A percentile compares a stretch with the other conserved stretches of the same genome.
Evolutionary conservation across 2,113 vertebrate species (phyloP).

Genomic region (Hucho hucho): DNA sequence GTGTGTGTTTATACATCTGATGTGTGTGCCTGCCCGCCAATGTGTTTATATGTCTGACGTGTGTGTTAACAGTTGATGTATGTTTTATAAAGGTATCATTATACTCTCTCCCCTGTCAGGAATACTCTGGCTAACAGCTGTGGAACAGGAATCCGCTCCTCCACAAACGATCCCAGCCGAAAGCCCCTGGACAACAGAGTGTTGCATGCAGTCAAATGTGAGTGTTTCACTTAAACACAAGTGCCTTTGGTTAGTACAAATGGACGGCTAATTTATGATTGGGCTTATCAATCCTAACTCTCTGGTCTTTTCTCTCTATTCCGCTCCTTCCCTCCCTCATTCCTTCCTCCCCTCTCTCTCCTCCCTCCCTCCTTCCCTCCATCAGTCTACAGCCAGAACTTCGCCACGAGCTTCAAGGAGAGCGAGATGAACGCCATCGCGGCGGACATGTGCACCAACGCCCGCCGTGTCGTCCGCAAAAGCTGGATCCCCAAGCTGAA

Average conservation of each 20-base stretch:
- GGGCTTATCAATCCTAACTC: neutral
- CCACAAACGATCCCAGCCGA: conserved; percentile 89
- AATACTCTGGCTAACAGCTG: conserved; percentile 96
- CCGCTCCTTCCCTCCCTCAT: conserved; percentile 41
- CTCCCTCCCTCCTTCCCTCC: neutral
- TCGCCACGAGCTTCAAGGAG: conserved; percentile 95
- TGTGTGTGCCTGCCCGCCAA: neutral
- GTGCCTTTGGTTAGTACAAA: neutral
- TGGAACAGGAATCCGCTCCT: conserved; percentile 93
- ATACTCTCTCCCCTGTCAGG: conserved; percentile 59
- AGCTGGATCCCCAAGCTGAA: conserved; percentile 96
- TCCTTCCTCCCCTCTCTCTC: conserved; percentile 48
- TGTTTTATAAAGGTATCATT: neutral
- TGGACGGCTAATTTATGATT: neutral
- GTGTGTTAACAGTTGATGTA: neutral
- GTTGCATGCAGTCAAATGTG: conserved; percentile 93
- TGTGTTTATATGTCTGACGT: neutral
- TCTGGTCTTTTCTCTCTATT: conserved; percentile 22
- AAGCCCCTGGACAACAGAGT: conserved; percentile 94
- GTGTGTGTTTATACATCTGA: too few relatives aligned
- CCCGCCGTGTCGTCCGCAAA: conserved; percentile 91
- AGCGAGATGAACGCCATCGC: conserved; percentile 98
- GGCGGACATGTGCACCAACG: conserved; percentile 96
- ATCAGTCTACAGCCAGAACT: conserved; percentile 96
- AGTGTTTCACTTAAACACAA: conserved; percentile 56